These are phyloP conservation scores for Trogon melanurus DNA, from an alignment of 2,113 vertebrate species.

Conservation along the genomic window DNA sequence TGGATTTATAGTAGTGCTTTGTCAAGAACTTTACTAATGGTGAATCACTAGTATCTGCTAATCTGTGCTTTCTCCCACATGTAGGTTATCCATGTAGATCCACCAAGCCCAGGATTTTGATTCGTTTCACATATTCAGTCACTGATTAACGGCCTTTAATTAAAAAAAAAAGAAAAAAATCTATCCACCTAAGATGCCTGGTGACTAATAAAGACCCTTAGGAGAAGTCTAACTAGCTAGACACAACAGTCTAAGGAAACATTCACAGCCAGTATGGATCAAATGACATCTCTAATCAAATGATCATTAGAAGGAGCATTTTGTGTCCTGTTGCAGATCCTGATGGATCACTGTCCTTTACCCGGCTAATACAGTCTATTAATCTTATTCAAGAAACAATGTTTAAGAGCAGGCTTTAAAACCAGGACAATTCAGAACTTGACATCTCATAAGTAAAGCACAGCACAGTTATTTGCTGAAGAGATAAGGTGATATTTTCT, in stretches of 20 bases:
- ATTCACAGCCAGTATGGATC: not conserved
- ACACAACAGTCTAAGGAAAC: conserved; percentile 4
- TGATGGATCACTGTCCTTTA: conserved; percentile 27
- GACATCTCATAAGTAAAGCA: not conserved
- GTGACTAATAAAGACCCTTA: conserved; percentile 29
- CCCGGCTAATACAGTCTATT: not conserved
- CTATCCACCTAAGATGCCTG: not conserved
- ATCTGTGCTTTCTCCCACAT: not conserved
- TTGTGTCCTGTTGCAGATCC: not conserved
- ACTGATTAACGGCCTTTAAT: conserved; percentile 3
- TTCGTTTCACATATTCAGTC: not conserved
- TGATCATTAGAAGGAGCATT: conserved; percentile 7
- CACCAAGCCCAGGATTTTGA: not conserved
- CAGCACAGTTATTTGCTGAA: not conserved
- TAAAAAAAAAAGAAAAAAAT: not conserved
- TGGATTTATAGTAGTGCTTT: not conserved
- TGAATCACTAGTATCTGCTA: not conserved
- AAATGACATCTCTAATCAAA: conserved; percentile 35
- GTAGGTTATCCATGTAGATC: not conserved
- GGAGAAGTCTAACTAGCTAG: conserved; percentile 13
- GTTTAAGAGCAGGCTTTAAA: conserved; percentile 11
- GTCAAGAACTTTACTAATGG: not conserved
- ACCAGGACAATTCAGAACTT: not conserved
- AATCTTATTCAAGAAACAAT: conserved; percentile 11
- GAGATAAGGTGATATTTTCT: not conserved